phyloP scores from a whole-genome alignment of 2,113 vertebrate genomes.

The Myrmophylax atrothorax region DNA sequence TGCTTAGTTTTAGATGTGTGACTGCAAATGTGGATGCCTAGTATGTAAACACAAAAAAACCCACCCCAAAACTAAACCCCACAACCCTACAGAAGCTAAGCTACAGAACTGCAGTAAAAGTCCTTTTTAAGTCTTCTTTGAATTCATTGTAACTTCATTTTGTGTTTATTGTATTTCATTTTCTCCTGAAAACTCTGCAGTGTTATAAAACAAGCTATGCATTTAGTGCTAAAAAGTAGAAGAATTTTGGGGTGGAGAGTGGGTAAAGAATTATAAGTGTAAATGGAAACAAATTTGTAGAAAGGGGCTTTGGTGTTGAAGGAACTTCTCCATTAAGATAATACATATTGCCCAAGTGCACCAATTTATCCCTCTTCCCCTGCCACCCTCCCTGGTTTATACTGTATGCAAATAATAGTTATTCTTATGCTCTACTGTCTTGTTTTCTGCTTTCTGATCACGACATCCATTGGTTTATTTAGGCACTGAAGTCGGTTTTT shows the following conservation, averaged over 20 bases:
- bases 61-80: background rate
- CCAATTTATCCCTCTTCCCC: background rate
- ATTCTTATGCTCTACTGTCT: background rate
- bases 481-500: background rate
- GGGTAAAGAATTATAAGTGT: background rate
- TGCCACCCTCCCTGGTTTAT: fast-evolving
- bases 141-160: background rate
- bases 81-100: background rate
- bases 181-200: background rate
- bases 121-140: background rate
- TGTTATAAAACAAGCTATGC: background rate
- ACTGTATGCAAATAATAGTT: background rate
- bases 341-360: background rate
- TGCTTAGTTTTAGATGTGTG: background rate
- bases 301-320: background rate
- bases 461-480: background rate
- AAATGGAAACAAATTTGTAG: background rate
- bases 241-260: background rate
- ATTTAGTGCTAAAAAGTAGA: background rate
- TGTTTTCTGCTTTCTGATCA: background rate
- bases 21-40: background rate
- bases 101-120: background rate
- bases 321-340: background rate
- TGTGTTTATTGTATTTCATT: background rate
- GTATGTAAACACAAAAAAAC: background rate